These are phyloP conservation scores for Germaria angustata DNA, from an alignment of 2,888 invertebrate genomes.

Conservation along the genomic window DNA sequence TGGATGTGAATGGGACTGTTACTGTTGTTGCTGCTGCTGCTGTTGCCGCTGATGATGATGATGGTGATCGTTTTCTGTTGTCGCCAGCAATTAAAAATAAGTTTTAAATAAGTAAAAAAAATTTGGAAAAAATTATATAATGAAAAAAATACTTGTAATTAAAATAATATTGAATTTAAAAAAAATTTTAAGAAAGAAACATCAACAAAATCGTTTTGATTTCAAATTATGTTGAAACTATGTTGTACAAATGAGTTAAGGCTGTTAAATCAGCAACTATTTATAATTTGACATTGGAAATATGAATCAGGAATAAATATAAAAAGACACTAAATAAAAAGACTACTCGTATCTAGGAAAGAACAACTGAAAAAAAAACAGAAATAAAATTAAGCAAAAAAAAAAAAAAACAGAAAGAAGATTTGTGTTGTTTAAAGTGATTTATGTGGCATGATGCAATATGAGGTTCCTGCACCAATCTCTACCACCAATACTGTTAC, in stretches of 20 bases:
- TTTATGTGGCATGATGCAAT: conserved; percentile 63
- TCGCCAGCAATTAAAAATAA: conserved; percentile 68
- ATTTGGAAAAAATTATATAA: background rate
- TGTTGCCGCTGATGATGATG: background rate
- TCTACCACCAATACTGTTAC: background rate
- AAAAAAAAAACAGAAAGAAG: background rate
- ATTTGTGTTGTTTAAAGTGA: conserved; percentile 63
- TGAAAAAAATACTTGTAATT: conserved; percentile 26
- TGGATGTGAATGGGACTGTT: background rate
- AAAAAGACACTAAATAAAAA: conserved; percentile 13
- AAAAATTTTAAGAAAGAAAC: background rate
- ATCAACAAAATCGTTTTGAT: conserved; percentile 32
- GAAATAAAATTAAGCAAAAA: conserved; percentile 21
- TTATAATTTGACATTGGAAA: conserved; percentile 64
- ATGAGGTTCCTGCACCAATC: conserved; percentile 56
- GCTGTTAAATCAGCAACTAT: conserved; percentile 33
- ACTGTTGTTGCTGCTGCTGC: background rate
- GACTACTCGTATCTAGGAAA: background rate
- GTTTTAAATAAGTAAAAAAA: conserved; percentile 47
- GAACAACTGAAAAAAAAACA: background rate
- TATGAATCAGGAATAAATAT: conserved; percentile 50
- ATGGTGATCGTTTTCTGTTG: conserved; percentile 65
- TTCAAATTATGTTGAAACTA: conserved; percentile 51
- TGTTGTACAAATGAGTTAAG: conserved; percentile 58
- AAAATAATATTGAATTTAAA: conserved; percentile 24